phyloP scores from a whole-genome alignment of 2,888 invertebrate genomes.

The Tetheella fluctuosa region DNA sequence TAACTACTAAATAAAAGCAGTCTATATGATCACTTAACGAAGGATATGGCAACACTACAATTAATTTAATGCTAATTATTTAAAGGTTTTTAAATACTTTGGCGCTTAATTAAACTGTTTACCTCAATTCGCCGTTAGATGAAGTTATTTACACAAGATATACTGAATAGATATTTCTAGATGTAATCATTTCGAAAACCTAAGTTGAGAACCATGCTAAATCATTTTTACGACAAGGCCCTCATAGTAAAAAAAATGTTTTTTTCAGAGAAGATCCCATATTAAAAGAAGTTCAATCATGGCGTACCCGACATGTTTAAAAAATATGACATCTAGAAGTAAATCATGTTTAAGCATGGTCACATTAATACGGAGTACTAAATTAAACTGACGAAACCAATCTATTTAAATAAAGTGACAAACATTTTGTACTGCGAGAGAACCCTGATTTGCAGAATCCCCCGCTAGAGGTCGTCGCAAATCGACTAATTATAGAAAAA shows the following conservation, averaged over 20 bases:
- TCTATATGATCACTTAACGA: slow-evolving; percentile 64
- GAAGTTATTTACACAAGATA: no score
- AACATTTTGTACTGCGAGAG: neutral
- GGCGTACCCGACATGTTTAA: no score
- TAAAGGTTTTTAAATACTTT: neutral
- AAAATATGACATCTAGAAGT: neutral
- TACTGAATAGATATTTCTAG: no score
- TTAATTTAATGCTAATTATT: neutral
- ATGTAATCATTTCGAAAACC: no score
- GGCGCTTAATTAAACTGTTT: neutral
- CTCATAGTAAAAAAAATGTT: no score
- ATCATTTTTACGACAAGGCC: no score
- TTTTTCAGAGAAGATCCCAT: no score
- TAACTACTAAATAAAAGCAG: slow-evolving; percentile 57
- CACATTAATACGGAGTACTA: neutral
- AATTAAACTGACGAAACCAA: neutral
- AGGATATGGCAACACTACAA: slow-evolving; percentile 50
- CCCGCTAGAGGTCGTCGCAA: no score
- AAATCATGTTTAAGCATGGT: neutral
- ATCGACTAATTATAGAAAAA: neutral
- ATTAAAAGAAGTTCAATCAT: no score
- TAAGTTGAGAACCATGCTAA: no score
- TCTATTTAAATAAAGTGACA: no score
- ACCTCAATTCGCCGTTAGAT: neutral
- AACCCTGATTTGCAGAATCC: no score